Evolutionary conservation across 2,888 invertebrate species (phyloP).

Genomic region (Ectemnius continuus): DNA sequence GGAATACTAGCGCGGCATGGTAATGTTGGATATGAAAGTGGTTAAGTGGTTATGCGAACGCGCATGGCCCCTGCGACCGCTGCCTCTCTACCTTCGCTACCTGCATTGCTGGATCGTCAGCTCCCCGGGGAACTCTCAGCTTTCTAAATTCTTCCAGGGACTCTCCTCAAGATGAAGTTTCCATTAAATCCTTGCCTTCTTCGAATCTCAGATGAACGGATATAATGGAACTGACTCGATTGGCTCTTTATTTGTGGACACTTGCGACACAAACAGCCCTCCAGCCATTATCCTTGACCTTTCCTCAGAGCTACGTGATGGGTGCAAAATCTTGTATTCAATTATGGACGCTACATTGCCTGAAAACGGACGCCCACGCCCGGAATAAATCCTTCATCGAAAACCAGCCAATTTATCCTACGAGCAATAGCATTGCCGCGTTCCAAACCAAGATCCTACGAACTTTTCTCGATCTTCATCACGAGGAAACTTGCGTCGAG

Average conservation of each 20-base stretch:
- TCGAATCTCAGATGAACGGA: no score
- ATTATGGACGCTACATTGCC: background rate
- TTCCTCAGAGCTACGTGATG: constrained; percentile 4
- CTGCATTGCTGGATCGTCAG: no score
- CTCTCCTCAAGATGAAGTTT: no score
- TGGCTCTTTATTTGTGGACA: background rate
- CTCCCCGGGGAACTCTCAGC: background rate
- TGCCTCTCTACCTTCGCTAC: no score
- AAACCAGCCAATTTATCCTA: no score
- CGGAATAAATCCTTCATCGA: background rate
- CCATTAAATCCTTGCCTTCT: no score
- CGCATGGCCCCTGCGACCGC: no score
- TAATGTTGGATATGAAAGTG: constrained; percentile 51
- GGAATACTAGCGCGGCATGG: constrained; percentile 34
- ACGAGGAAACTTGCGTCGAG: background rate
- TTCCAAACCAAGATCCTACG: background rate
- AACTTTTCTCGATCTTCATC: background rate
- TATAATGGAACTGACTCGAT: no score
- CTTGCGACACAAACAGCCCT: background rate
- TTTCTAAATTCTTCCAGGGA: background rate
- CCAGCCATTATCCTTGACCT: constrained; percentile 24
- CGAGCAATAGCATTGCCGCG: background rate
- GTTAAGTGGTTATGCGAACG: background rate
- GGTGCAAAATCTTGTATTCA: constrained; percentile 6
- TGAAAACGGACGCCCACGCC: constrained; percentile 6